These are phyloP conservation scores for Parauchenoglanis ngamensis DNA, from an alignment of 2,797 vertebrate genomes.

Conservation along the genomic window DNA sequence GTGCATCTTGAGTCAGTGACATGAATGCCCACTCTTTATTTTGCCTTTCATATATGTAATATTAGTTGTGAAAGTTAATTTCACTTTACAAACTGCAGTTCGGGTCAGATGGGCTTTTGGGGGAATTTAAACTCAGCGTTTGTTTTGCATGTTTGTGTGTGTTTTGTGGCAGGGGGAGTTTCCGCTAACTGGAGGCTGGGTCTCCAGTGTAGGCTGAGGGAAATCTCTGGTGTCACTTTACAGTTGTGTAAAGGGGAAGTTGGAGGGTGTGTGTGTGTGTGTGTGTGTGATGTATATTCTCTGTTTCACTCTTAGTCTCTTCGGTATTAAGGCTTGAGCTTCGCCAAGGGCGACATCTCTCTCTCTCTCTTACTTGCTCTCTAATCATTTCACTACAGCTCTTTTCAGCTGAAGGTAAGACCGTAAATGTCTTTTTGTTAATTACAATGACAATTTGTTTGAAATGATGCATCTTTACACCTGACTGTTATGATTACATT, in stretches of 20 bases:
- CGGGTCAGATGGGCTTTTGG: constrained; percentile 54
- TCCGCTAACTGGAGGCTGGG: constrained; percentile 56
- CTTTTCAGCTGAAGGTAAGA: constrained; percentile 33
- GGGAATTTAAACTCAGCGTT: constrained; percentile 58
- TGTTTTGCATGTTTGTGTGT: constrained; percentile 3
- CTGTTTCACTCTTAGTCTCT: constrained; percentile 28
- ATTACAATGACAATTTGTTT: background rate
- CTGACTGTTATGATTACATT: background rate
- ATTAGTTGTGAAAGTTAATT: constrained; percentile 51
- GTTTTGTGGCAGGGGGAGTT: constrained; percentile 49
- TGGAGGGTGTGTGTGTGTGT: constrained; percentile 40
- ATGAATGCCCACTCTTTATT: background rate
- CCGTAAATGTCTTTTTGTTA: background rate
- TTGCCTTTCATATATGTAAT: background rate
- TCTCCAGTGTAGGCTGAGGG: constrained; percentile 64
- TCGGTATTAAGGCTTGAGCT: constrained; percentile 16
- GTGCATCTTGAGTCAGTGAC: background rate
- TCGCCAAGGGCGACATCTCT: background rate
- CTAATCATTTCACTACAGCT: background rate
- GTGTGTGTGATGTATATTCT: background rate
- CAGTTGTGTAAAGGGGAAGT: constrained; percentile 40
- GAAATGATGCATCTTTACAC: background rate
- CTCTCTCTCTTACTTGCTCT: background rate
- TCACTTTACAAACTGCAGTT: constrained; percentile 63
- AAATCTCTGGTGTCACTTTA: constrained; percentile 55